Base-by-base conservation (phyloP, 2,113 vertebrate genomes). In the Crocuta crocuta region DNA sequence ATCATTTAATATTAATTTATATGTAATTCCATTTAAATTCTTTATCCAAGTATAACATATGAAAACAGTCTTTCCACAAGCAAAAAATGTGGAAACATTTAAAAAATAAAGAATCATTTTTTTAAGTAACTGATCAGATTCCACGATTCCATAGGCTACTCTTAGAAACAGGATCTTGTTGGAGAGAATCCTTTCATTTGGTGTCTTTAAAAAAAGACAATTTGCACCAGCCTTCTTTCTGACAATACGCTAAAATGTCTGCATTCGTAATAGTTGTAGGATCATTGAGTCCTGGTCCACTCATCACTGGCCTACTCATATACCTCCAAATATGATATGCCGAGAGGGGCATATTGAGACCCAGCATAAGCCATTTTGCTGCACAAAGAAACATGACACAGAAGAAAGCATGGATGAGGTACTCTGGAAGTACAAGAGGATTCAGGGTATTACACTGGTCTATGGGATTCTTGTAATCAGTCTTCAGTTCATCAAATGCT, bases 221-320 rank as follows among this genome's bases (percentile, higher is more conserved):
- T 98, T 99, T 99, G 99, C 99, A 99, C 99, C 99, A 99, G 98
- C 99, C 99, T 98, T 99, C 99, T 98, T 99, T 99, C 99, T 99
- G 99, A 99, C 99, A 99, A 98, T 99, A 99, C 9, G 99, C 99
- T 99, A 99, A 98, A 98, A 99, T 99, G 98, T 99, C 99, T 89
- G 99, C 99, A 19, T 99, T 99, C 99, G 99, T 99, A 99, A 99
- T 99, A 97, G 99, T 99, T 4, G 99, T 99, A 0, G 99, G 99
- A 95, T 99, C 99, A 61, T 99, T 99, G 50, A 99, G 99, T 81
- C 99, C 99, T 2, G 99, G 99, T 90, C 99, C 99, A 33, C 99
- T 99, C 99, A 99, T 99, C 98, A 99, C 99, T 0, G 99, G 99
- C 97, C 99, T 98, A 96, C 99, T 99, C 99, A 98, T 99, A 97